Evolutionary conservation across 2,113 vertebrate species (phyloP).

Genomic region (Ardeotis arabs): DNA sequence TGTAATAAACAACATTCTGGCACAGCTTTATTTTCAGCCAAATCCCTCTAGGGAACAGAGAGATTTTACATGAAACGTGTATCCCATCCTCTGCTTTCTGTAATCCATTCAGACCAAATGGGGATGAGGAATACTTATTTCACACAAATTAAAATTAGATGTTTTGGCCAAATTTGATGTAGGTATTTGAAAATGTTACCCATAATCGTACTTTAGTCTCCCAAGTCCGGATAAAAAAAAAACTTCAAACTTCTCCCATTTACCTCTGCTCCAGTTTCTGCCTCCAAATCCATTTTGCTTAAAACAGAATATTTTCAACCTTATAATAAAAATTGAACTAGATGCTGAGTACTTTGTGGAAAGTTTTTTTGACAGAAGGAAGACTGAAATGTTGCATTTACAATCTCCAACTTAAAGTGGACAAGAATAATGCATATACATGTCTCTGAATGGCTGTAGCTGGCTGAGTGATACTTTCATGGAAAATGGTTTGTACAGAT

Average conservation of each 20-base stretch:
- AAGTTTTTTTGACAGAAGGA: conserved; percentile 5
- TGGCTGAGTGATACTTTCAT: background rate
- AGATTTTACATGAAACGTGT: conserved; percentile 9
- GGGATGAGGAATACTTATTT: conserved; percentile 14
- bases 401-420: background rate
- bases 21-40: conserved; percentile 20
- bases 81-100: background rate
- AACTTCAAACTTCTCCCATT: background rate
- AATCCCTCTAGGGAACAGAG: background rate
- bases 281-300: background rate
- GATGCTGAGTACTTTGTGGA: background rate
- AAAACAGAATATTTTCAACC: background rate
- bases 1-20: conserved; percentile 28
- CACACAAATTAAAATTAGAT: conserved; percentile 5
- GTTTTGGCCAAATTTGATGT: background rate
- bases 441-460: background rate
- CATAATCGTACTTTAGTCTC: background rate
- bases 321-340: background rate
- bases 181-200: conserved; percentile 10
- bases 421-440: background rate
- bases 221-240: background rate
- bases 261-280: background rate
- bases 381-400: conserved; percentile 40
- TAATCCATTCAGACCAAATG: conserved; percentile 32
- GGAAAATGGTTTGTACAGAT: background rate